Conservation (phyloP, 2,888 invertebrate species). For the Gryllus longicercus region DNA sequence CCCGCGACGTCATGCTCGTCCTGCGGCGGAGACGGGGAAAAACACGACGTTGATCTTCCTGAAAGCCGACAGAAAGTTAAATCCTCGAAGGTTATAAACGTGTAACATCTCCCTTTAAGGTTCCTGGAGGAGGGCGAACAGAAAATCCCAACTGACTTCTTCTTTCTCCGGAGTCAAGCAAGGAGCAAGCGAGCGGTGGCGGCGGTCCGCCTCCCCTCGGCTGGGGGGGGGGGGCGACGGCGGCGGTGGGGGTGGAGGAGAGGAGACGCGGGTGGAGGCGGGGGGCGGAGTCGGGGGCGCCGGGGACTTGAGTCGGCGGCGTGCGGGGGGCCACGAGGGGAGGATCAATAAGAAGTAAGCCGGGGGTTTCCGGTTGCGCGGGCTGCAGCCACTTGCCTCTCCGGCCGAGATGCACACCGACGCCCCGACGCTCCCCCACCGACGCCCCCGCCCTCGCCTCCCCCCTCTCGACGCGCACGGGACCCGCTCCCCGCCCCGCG, state of each 20-base stretch:
- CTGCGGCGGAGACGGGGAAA: too few species aligned
- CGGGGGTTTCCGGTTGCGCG: slow-evolving; percentile 27
- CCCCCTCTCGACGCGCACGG: too few species aligned
- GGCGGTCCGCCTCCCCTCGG: slow-evolving; percentile 1
- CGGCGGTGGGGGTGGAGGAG: background rate
- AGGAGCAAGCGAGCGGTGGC: background rate
- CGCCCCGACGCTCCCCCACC: background rate
- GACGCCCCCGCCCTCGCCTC: too few species aligned
- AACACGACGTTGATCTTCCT: background rate
- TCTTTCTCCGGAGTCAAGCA: slow-evolving; percentile 24
- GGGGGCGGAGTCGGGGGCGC: background rate
- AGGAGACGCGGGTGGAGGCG: background rate
- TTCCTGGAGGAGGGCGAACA: slow-evolving; percentile 17
- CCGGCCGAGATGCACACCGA: slow-evolving; percentile 6
- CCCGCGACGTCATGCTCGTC: too few species aligned
- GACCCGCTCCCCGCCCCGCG: background rate
- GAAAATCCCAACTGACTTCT: slow-evolving; percentile 31
- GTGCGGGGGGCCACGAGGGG: slow-evolving; percentile 18
- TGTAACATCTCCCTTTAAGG: slow-evolving; percentile 8
- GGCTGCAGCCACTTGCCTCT: background rate
- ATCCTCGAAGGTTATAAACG: slow-evolving; percentile 17
- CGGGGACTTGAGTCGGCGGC: background rate
- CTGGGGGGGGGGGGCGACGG: background rate
- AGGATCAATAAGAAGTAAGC: slow-evolving; percentile 32
- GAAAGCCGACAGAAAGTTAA: background rate